Evolutionary conservation across 1,140 invertebrate species (phyloP).

Genomic region (Halesus radiatus): DNA sequence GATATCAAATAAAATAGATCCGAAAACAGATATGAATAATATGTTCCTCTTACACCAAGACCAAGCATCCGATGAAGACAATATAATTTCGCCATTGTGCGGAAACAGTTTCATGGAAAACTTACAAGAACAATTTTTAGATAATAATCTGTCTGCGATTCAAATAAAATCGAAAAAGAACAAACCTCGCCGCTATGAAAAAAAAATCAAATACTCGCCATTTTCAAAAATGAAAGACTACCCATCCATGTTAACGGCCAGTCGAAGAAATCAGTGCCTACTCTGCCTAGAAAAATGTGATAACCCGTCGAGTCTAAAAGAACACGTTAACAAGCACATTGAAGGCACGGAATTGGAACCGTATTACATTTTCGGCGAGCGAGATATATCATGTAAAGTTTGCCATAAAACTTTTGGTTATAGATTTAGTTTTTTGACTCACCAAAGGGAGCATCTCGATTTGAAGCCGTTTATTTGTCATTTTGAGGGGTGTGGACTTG

Average conservation of each 20-base stretch:
- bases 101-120: background rate
- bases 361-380: slow-evolving; percentile 49
- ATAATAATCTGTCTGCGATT: background rate
- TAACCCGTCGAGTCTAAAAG: slow-evolving; percentile 35
- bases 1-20: slow-evolving; percentile 4
- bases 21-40: slow-evolving; percentile 3
- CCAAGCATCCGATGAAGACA: background rate
- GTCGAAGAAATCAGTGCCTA: slow-evolving; percentile 45
- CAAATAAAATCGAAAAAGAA: background rate
- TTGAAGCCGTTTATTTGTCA: slow-evolving; percentile 52
- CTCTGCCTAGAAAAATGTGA: slow-evolving; percentile 50
- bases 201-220: slow-evolving; percentile 21
- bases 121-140: background rate
- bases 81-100: background rate
- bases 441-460: slow-evolving; percentile 51
- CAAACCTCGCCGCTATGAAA: background rate
- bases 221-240: slow-evolving; percentile 34
- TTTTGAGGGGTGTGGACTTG: slow-evolving; percentile 34
- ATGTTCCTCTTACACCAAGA: background rate
- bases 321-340: slow-evolving; percentile 48
- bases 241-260: slow-evolving; percentile 38
- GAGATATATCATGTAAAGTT: slow-evolving; percentile 45
- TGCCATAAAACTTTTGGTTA: slow-evolving; percentile 45
- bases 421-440: slow-evolving; percentile 47
- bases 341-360: slow-evolving; percentile 47